These are phyloP conservation scores for Drosophila yakuba DNA, from an alignment of 1,140 invertebrate genomes.

Conservation along the genomic window DNA sequence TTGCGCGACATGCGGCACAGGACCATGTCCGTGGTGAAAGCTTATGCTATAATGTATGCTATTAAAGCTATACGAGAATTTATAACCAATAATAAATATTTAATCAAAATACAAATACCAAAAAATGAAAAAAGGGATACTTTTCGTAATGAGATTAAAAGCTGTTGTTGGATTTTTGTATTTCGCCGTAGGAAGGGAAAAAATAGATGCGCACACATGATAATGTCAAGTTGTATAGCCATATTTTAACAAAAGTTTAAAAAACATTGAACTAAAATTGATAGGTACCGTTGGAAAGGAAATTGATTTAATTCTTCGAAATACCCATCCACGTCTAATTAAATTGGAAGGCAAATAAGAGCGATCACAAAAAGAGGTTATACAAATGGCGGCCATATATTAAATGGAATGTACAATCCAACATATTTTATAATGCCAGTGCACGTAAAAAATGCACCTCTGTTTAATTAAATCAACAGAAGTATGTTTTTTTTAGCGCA, in stretches of 20 bases:
- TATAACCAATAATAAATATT: slow-evolving; percentile 52
- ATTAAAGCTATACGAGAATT: slow-evolving; percentile 37
- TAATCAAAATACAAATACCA: slow-evolving; percentile 22
- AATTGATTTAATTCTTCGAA: neutral
- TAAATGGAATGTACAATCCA: neutral
- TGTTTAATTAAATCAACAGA: slow-evolving; percentile 29
- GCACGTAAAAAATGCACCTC: neutral
- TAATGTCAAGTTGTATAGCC: neutral
- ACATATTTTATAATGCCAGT: slow-evolving; percentile 6
- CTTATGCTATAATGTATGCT: slow-evolving; percentile 44
- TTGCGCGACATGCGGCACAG: slow-evolving; percentile 15
- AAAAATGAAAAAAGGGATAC: neutral
- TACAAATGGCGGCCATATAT: neutral
- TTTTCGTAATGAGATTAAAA: neutral
- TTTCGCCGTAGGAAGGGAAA: neutral
- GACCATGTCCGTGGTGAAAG: slow-evolving; percentile 35
- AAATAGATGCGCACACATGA: neutral
- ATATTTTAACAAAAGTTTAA: neutral
- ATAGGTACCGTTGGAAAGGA: too few relatives aligned
- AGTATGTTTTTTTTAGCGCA: neutral
- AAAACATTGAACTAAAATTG: neutral
- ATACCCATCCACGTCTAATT: too few relatives aligned
- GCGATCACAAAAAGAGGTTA: neutral
- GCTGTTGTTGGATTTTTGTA: neutral
- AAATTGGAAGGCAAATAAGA: too few relatives aligned